A percentile compares a stretch with the other conserved stretches of the same genome.
Evolutionary conservation across 2,113 vertebrate species (phyloP).

Genomic region (Chaetura pelagica): DNA sequence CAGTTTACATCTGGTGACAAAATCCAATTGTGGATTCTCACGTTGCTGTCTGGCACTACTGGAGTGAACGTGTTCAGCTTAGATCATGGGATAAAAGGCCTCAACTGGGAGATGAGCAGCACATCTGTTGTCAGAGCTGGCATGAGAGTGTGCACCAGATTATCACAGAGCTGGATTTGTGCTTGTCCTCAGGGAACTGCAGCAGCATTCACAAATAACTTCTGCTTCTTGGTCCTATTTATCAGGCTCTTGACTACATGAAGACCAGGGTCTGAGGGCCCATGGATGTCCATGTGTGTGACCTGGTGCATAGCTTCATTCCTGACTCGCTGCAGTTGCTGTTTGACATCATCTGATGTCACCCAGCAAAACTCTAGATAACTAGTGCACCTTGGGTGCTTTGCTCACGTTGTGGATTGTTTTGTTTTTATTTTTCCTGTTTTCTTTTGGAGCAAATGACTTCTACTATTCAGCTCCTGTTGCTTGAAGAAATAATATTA

Average conservation of each 20-base stretch:
- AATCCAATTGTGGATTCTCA: neutral
- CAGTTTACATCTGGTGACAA: neutral
- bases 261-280: neutral
- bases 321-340: too few relatives aligned
- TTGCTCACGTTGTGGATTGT: neutral
- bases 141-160: neutral
- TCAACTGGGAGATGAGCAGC: too few relatives aligned
- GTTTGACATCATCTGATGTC: too few relatives aligned
- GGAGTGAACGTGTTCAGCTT: neutral
- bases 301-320: neutral
- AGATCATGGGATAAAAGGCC: neutral
- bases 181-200: neutral
- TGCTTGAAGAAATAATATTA: neutral
- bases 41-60: rapidly evolving
- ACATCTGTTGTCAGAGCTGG: rapidly evolving
- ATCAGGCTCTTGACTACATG: rapidly evolving
- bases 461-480: neutral
- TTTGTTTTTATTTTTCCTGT: neutral
- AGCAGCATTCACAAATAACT: neutral
- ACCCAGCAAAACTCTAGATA: neutral
- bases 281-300: rapidly evolving
- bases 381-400: neutral
- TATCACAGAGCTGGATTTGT: neutral
- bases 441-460: neutral
- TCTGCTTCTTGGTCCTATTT: neutral